Percentiles rank a stretch among this genome's conserved stretches.
These are phyloP conservation scores for Irena cyanogastra DNA, from an alignment of 2,113 vertebrate species.

Conservation along the genomic window DNA sequence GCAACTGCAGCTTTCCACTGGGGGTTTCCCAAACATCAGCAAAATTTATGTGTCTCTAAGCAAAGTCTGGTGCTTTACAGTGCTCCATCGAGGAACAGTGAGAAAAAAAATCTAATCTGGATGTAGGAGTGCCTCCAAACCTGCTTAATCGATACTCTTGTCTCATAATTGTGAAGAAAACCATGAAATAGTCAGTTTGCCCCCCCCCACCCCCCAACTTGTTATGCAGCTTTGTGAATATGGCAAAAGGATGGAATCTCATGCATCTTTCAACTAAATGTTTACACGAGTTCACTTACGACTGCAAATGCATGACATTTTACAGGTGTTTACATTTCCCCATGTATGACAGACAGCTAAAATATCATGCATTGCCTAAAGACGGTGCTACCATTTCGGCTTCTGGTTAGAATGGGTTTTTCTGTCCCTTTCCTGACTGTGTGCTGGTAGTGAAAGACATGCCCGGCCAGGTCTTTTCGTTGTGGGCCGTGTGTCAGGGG, in stretches of 20 bases:
- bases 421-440: constrained; percentile 21
- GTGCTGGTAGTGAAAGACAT: constrained; percentile 7
- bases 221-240: constrained; percentile 28
- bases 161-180: not conserved
- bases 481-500: not conserved
- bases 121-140: not conserved
- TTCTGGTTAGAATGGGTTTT: constrained; percentile 8
- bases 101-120: not conserved
- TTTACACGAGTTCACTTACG: constrained; percentile 59
- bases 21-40: not conserved
- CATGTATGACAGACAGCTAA: constrained; percentile 65
- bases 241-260: constrained; percentile 80
- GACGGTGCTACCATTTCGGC: not conserved
- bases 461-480: not conserved
- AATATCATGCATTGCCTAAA: constrained; percentile 72
- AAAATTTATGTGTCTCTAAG: not conserved
- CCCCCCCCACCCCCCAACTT: fast-evolving
- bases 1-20: not conserved
- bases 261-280: constrained; percentile 74
- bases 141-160: not conserved
- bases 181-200: not conserved
- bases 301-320: constrained; percentile 80
- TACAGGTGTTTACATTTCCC: constrained; percentile 69
- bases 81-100: fast-evolving
- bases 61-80: fast-evolving